Percentiles rank a stretch among this genome's conserved stretches.
These are phyloP conservation scores for Chironomus striatipennis DNA, from an alignment of 1,140 invertebrate species.

Conservation along the genomic window DNA sequence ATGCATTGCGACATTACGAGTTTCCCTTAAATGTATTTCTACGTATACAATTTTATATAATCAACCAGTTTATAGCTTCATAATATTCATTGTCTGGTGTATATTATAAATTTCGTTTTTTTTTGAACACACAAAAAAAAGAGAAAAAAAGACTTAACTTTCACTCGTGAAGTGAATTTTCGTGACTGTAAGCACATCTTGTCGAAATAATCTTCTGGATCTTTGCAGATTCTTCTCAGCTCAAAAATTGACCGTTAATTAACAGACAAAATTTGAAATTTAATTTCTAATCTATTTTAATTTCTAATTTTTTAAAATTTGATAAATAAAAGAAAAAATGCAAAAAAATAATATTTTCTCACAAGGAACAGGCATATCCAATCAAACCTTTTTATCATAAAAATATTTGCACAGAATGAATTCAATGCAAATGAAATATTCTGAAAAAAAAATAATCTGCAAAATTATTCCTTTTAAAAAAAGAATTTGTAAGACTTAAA, in stretches of 20 bases:
- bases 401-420: too few species aligned
- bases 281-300: not conserved
- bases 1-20: not conserved
- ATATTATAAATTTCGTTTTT: too few species aligned
- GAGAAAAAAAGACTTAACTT: conserved; percentile 9
- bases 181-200: not conserved
- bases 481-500: too few species aligned
- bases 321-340: not conserved
- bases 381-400: too few species aligned
- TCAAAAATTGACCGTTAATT: not conserved
- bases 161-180: conserved; percentile 10
- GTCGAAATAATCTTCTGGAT: not conserved
- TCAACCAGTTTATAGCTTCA: not conserved
- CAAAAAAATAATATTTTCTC: too few species aligned
- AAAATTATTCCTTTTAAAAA: too few species aligned
- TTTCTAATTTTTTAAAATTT: not conserved
- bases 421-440: too few species aligned
- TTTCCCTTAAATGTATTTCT: not conserved
- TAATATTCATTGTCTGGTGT: not conserved
- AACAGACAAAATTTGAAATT: not conserved
- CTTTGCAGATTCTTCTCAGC: not conserved
- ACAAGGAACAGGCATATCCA: not conserved
- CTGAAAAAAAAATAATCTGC: too few species aligned
- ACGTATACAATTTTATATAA: not conserved
- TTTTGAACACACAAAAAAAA: not conserved